These are phyloP conservation scores for Vimba vimba DNA, from an alignment of 2,113 vertebrate species.

Conservation along the genomic window DNA sequence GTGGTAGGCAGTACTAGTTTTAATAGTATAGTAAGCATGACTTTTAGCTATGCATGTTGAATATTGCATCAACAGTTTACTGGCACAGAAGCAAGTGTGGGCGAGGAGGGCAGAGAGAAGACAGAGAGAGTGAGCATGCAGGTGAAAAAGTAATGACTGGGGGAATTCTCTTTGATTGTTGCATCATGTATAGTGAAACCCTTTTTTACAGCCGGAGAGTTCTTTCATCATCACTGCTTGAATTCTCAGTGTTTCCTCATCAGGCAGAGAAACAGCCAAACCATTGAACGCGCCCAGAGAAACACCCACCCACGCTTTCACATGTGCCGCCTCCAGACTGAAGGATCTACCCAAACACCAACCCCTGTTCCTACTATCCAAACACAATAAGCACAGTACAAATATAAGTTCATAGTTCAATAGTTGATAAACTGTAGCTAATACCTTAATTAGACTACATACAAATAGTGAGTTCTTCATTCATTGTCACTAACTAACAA, in stretches of 20 bases:
- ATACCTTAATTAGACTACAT: no score
- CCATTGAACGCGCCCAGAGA: constrained; percentile 7
- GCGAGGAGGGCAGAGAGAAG: not conserved
- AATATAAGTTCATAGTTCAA: not conserved
- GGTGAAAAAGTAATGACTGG: not conserved
- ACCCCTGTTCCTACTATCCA: not conserved
- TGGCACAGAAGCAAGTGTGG: not conserved
- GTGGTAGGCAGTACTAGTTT: no score
- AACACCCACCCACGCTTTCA: not conserved
- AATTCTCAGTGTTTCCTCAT: constrained; percentile 17
- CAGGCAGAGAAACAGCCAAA: not conserved
- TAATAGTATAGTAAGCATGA: no score
- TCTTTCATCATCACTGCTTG: constrained; percentile 29
- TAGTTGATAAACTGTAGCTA: no score
- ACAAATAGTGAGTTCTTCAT: no score
- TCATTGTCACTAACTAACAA: no score
- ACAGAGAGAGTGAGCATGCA: not conserved
- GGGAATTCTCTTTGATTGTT: constrained; percentile 47
- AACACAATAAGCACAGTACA: not conserved
- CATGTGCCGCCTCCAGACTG: not conserved
- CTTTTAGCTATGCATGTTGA: not conserved
- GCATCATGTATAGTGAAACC: constrained; percentile 52
- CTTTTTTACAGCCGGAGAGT: not conserved
- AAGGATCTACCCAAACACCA: not conserved
- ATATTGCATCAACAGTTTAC: not conserved